Evolutionary conservation across 2,888 invertebrate species (phyloP).

Genomic region (Drosophila villosipedis): DNA sequence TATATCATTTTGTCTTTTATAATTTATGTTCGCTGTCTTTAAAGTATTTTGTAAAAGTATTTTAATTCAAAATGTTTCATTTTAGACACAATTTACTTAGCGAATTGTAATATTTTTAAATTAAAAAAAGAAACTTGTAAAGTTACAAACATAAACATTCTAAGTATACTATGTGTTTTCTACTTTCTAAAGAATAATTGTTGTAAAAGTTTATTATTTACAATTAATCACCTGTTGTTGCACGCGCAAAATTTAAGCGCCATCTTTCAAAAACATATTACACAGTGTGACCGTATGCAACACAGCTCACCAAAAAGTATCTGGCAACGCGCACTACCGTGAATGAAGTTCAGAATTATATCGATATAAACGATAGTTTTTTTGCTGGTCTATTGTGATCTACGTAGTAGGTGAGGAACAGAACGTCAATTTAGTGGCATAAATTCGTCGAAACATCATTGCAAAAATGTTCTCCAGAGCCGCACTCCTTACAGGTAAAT

Average conservation of each 20-base stretch:
- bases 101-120: slow-evolving; percentile 76
- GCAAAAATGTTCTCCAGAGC: slow-evolving; percentile 89
- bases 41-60: slow-evolving; percentile 79
- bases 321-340: slow-evolving; percentile 46
- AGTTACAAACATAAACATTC: slow-evolving; percentile 53
- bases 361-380: slow-evolving; percentile 32
- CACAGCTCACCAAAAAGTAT: not conserved
- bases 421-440: slow-evolving; percentile 67
- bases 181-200: not conserved
- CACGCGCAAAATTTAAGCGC: not conserved
- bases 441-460: slow-evolving; percentile 74
- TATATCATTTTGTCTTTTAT: slow-evolving; percentile 28
- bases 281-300: no score
- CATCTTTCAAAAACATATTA: not conserved
- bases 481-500: slow-evolving; percentile 89
- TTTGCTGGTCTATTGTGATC: slow-evolving; percentile 44
- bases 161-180: not conserved
- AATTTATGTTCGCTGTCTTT: slow-evolving; percentile 62
- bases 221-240: slow-evolving; percentile 12
- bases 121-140: slow-evolving; percentile 74
- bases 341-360: slow-evolving; percentile 21
- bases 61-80: slow-evolving; percentile 63
- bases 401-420: slow-evolving; percentile 42
- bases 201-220: not conserved
- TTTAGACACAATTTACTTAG: slow-evolving; percentile 79